phyloP scores from a whole-genome alignment of 2,888 invertebrate species.

The Latrodectus hesperus region DNA sequence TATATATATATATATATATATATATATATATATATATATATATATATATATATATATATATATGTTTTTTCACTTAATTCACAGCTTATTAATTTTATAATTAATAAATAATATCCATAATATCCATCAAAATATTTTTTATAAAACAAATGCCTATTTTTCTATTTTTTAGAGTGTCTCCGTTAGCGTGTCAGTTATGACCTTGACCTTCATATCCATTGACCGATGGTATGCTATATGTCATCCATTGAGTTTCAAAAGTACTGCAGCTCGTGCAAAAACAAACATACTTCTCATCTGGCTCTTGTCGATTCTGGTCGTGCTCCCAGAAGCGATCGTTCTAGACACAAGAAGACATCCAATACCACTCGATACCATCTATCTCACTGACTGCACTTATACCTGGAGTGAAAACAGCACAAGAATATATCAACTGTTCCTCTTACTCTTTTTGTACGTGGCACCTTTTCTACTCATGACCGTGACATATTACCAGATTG shows the following conservation, averaged over 20 bases:
- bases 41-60: no score
- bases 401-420: constrained; percentile 84
- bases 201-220: constrained; percentile 93
- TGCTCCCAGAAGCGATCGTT: constrained; percentile 81
- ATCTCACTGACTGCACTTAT: constrained; percentile 83
- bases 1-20: no score
- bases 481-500: constrained; percentile 88
- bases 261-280: constrained; percentile 87
- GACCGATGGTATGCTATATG: constrained; percentile 97
- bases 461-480: constrained; percentile 88
- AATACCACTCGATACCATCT: constrained; percentile 79
- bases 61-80: no score
- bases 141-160: not conserved
- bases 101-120: no score
- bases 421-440: constrained; percentile 72
- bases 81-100: no score
- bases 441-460: constrained; percentile 82
- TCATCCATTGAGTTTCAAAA: constrained; percentile 89
- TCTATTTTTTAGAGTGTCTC: constrained; percentile 85
- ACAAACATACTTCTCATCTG: constrained; percentile 88
- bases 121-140: no score
- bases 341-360: constrained; percentile 79
- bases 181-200: constrained; percentile 92
- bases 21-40: no score
- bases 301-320: constrained; percentile 81